These are phyloP conservation scores for Bufo gargarizans DNA, from an alignment of 2,113 vertebrate genomes.

Conservation along the genomic window DNA sequence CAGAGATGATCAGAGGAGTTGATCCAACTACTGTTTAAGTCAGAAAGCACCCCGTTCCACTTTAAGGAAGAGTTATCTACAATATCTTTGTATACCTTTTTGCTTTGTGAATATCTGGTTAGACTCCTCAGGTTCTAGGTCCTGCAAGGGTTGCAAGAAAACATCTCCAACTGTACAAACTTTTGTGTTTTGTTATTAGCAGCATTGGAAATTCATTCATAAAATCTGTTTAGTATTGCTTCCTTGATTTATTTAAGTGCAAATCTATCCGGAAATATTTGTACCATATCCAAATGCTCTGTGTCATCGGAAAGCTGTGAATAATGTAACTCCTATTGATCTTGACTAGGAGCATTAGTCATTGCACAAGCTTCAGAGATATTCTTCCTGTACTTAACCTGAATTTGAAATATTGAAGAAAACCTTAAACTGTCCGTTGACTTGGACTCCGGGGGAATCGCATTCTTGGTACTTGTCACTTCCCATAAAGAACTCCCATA, in stretches of 20 bases:
- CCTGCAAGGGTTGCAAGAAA: not conserved
- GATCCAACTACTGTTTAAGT: not conserved
- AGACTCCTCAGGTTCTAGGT: not conserved
- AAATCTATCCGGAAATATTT: slow-evolving; percentile 49
- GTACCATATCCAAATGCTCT: slow-evolving; percentile 36
- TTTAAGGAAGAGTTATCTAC: not conserved
- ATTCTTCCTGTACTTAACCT: slow-evolving; percentile 31
- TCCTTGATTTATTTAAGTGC: slow-evolving; percentile 42
- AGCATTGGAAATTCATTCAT: not conserved
- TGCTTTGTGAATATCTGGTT: not conserved
- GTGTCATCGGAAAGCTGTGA: slow-evolving; percentile 51
- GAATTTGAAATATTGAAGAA: slow-evolving; percentile 35
- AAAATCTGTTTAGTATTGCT: slow-evolving; percentile 27
- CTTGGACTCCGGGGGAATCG: not conserved
- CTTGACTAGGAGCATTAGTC: slow-evolving; percentile 36
- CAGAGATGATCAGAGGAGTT: not conserved
- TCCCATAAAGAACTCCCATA: not conserved
- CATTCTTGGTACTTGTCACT: not conserved
- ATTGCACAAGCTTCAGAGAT: slow-evolving; percentile 5
- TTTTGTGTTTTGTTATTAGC: not conserved
- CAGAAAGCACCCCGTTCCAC: not conserved
- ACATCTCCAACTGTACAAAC: not conserved
- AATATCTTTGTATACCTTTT: not conserved
- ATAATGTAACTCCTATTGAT: slow-evolving; percentile 52
- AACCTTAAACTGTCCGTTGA: not conserved